Evolutionary conservation across 2,113 vertebrate species (phyloP).

Genomic region (Spheniscus mendiculus): DNA sequence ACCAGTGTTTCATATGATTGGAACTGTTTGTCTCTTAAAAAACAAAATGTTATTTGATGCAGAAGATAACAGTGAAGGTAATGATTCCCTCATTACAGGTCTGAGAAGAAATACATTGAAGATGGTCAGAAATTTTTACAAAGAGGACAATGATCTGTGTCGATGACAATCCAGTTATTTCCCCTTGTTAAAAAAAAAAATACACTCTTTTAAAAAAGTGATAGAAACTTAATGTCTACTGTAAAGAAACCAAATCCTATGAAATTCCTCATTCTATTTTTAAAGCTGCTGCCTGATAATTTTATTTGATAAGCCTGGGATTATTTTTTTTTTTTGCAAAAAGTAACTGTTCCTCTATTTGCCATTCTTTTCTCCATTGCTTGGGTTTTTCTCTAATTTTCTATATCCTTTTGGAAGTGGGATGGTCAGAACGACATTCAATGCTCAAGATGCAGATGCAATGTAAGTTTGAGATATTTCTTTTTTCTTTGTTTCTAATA

Average conservation of each 20-base stretch:
- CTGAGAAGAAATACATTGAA: background rate
- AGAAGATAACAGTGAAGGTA: background rate
- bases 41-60: background rate
- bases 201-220: background rate
- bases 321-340: background rate
- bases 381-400: background rate
- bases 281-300: background rate
- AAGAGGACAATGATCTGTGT: background rate
- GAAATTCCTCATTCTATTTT: background rate
- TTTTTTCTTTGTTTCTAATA: background rate
- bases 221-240: background rate
- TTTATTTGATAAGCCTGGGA: background rate
- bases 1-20: background rate
- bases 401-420: background rate
- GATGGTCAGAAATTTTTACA: background rate
- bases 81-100: background rate
- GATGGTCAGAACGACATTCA: background rate
- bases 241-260: background rate
- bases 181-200: background rate
- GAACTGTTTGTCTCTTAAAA: background rate
- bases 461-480: background rate
- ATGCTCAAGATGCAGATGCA: background rate
- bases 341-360: background rate
- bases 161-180: background rate
- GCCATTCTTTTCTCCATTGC: background rate